phyloP scores from a whole-genome alignment of 64 coral and sea anemone genomes.

The Montipora capricornis region DNA sequence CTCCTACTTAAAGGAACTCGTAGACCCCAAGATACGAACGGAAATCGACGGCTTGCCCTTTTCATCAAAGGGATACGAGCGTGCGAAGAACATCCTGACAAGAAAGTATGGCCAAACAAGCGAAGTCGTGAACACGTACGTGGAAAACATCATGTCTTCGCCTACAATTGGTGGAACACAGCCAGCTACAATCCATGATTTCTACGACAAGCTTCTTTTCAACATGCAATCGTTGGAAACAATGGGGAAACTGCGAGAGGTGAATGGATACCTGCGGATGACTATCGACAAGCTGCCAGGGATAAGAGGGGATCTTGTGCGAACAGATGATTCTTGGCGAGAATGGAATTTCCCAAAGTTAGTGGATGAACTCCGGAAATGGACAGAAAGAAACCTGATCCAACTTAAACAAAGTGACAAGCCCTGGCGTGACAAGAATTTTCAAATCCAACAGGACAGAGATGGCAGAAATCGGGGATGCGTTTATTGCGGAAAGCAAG shows the following conservation, averaged over 20 bases:
- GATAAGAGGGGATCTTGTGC: slow-evolving; percentile 46
- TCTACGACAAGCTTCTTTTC: slow-evolving; percentile 51
- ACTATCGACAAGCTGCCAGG: slow-evolving; percentile 10
- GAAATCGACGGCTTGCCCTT: too few species aligned
- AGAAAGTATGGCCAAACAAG: background rate
- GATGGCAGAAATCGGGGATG: too few species aligned
- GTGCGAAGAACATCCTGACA: too few species aligned
- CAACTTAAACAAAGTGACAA: background rate
- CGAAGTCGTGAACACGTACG: slow-evolving; percentile 56
- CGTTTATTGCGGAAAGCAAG: too few species aligned
- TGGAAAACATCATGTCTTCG: slow-evolving; percentile 41
- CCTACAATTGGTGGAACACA: slow-evolving; percentile 18
- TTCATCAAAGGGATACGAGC: too few species aligned
- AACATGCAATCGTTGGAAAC: slow-evolving; percentile 55
- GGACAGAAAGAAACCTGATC: background rate
- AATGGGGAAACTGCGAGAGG: slow-evolving; percentile 46
- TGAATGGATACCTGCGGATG: slow-evolving; percentile 45
- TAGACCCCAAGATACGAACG: too few species aligned
- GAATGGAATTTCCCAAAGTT: slow-evolving; percentile 29
- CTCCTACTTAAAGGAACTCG: too few species aligned
- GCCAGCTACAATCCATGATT: slow-evolving; percentile 48
- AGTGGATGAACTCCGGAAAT: background rate
- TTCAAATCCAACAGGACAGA: background rate
- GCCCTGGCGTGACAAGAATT: slow-evolving; percentile 2
- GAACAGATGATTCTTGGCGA: slow-evolving; percentile 50